Evolutionary conservation across 2,797 vertebrate genomes (phyloP), one percentile per base, ranked within the genome.

Genomic region (Urocyon cinereoargenteus): DNA sequence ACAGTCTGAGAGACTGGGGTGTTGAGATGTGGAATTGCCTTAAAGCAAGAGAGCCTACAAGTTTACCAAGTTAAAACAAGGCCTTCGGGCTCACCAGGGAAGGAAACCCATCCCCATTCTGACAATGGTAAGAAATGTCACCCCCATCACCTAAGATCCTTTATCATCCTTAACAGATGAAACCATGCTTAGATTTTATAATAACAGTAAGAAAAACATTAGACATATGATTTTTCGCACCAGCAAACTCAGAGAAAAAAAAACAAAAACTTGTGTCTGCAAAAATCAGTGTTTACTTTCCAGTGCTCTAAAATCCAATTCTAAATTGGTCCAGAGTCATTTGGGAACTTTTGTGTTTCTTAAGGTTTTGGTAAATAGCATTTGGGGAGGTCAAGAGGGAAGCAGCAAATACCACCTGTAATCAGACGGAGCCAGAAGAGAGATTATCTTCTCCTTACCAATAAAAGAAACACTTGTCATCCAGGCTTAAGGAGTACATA

Each of bases 251-350:
- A 34, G 66, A 82, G 62, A 93, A 84, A 72, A 90, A 45, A 91
- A 96, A 97, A 11, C 91, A 96, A 96, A 96, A 93, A 84, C 72
- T 92, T 24, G 75, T 90, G 96, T 97, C 49, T 72, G 66, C 57
- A 75, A 91, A 97, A 96, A 97, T 87, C 97, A 94, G 91, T 62
- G 86, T 97, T 97, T 93, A 89, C 73, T 79, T 93, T 95, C 79
- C 36, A 92, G 87, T 78, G 72, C 83, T 94, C 68, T 53, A 91
- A 96, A 97, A 95, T 96, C 78, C 92, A 90, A 93, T 82, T 94
- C 81, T 72, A 93, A 96, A 93, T 36, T 92, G 75, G 89, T 78
- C 75, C 36, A 5, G 79, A 55, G 72, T 72, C 96, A 82, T 96
- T n/a, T 90, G 93, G 94, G 84, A 97, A 96, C 62, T 40, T 18